phyloP scores from a whole-genome alignment of 1,140 invertebrate genomes.

The Sitodiplosis mosellana region DNA sequence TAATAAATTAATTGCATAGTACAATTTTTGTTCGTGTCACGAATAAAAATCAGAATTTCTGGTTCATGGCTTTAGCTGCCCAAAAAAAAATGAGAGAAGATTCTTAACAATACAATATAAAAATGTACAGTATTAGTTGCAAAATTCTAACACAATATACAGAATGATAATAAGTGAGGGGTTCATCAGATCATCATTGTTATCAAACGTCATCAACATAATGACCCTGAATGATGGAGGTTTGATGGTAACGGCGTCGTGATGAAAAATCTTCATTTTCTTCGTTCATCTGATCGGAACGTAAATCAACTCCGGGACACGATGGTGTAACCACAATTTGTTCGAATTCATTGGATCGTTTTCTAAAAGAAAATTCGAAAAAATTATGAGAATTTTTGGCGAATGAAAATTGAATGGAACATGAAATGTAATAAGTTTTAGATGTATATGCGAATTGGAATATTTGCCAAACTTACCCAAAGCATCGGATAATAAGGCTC shows the following conservation, averaged over 20 bases:
- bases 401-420: constrained; percentile 1
- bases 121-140: no score
- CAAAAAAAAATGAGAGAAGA: no score
- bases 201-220: constrained; percentile 33
- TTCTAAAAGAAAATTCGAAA: constrained; percentile 32
- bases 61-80: no score
- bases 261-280: constrained; percentile 88
- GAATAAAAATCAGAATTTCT: no score
- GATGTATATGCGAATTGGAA: background rate
- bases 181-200: background rate
- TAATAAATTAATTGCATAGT: no score
- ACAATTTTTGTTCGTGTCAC: no score
- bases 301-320: constrained; percentile 61
- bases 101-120: no score
- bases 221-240: constrained; percentile 57
- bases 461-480: constrained; percentile 46
- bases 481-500: constrained; percentile 47
- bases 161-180: no score
- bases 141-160: no score
- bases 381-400: constrained; percentile 1
- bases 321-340: constrained; percentile 78
- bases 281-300: constrained; percentile 75
- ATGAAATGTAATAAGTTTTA: constrained; percentile 2
- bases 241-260: constrained; percentile 80
- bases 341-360: constrained; percentile 62